Evolutionary conservation across 2,113 vertebrate genomes (phyloP).

Genomic region (Sakesphorus luctuosus): DNA sequence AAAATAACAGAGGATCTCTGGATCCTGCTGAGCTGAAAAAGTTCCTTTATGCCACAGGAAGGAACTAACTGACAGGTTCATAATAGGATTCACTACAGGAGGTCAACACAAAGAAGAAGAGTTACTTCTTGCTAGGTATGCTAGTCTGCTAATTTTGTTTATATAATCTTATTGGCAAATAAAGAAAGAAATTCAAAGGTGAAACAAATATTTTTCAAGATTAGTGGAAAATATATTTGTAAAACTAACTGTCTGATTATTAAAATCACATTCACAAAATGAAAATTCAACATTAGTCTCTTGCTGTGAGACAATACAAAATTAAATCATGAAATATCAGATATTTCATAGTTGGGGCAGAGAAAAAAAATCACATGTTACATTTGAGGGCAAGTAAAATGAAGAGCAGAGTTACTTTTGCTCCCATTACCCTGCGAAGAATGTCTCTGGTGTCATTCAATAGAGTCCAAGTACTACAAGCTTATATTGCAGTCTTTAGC

Average conservation of each 20-base stretch:
- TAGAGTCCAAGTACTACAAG: background rate
- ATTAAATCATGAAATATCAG: background rate
- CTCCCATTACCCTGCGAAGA: background rate
- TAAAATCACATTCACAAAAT: background rate
- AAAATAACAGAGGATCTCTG: background rate
- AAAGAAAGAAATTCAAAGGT: background rate
- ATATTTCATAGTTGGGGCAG: background rate
- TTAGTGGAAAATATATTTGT: background rate
- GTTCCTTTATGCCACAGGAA: background rate
- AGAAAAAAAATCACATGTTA: background rate
- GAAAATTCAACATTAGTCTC: background rate
- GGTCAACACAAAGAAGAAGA: background rate
- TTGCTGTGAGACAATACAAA: background rate
- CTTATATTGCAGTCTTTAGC: background rate
- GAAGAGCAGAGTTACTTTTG: background rate
- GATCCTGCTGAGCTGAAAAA: background rate
- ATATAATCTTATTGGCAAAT: background rate
- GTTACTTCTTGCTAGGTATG: background rate
- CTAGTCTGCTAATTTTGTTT: background rate
- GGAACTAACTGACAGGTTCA: background rate
- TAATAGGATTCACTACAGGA: constrained; percentile 12
- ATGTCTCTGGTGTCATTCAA: background rate
- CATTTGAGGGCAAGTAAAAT: background rate
- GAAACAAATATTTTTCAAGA: background rate
- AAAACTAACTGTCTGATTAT: background rate